Conservation (phyloP, 2,113 vertebrate genomes). For the Edolisoma coerulescens region DNA sequence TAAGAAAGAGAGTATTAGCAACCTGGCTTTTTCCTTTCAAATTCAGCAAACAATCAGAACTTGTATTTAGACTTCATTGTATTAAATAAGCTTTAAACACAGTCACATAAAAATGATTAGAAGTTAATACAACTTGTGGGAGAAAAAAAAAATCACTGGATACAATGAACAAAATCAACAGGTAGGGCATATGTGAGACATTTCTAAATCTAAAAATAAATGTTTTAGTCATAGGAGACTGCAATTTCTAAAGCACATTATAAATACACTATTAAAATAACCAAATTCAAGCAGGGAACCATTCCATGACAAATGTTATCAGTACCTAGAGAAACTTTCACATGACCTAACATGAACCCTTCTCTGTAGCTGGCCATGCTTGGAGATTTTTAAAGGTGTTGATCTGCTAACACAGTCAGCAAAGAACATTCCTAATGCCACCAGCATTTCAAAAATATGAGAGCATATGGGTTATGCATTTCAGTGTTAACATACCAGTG, state of each 20-base stretch:
- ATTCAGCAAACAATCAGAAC: background rate
- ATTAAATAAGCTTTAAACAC: background rate
- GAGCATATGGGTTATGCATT: background rate
- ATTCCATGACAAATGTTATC: background rate
- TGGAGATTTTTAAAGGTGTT: background rate
- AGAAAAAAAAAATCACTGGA: background rate
- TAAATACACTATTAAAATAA: background rate
- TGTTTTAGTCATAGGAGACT: background rate
- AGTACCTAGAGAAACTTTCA: constrained; percentile 15
- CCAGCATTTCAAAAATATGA: background rate
- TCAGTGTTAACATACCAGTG: background rate
- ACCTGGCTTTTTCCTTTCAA: background rate
- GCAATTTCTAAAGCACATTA: background rate
- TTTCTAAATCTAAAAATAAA: background rate
- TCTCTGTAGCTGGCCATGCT: background rate
- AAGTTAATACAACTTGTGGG: background rate
- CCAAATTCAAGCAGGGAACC: background rate
- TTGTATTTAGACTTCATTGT: background rate
- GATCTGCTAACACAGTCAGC: background rate
- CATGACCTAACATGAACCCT: constrained; percentile 20
- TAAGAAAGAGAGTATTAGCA: background rate
- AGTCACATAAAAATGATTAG: background rate
- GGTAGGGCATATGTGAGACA: background rate
- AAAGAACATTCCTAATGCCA: background rate
- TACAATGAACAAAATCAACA: background rate